Percentiles rank a stretch among this genome's conserved stretches.
Conservation (phyloP, 2,113 vertebrate species). For the Datnioides undecimradiatus region DNA sequence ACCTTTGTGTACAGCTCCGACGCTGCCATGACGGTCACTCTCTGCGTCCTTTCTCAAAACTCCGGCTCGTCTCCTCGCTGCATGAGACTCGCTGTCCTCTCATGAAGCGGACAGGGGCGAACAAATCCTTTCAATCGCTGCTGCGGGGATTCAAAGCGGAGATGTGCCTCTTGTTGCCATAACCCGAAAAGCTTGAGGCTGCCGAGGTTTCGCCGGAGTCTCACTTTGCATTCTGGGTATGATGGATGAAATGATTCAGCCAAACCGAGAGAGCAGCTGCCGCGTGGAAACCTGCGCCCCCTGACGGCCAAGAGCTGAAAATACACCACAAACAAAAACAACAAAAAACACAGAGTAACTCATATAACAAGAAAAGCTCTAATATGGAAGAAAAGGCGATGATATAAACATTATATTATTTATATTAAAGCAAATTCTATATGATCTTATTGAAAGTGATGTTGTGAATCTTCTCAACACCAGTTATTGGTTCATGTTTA, state of each 20-base stretch:
- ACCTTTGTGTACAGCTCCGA: constrained; percentile 97
- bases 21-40: constrained; percentile 88
- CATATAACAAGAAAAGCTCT: no score
- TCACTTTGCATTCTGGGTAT: constrained; percentile 90
- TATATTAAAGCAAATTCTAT: no score
- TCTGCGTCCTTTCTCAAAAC: constrained; percentile 66
- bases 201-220: constrained; percentile 72
- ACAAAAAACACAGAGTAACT: no score
- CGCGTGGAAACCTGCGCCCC: constrained; percentile 38
- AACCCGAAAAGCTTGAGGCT: constrained; percentile 59
- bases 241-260: constrained; percentile 80
- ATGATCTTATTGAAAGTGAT: no score
- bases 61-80: constrained; percentile 62
- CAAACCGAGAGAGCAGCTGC: constrained; percentile 33
- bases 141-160: constrained; percentile 61
- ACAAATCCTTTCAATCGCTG: constrained; percentile 36
- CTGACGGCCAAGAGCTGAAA: neutral
- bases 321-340: neutral
- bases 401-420: no score
- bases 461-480: no score
- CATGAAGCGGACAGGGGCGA: constrained; percentile 25
- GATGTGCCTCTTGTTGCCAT: constrained; percentile 77
- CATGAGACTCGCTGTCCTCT: constrained; percentile 34
- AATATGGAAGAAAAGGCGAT: no score
- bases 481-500: no score